phyloP scores from a whole-genome alignment of 2,888 invertebrate species.

The Scrobipalpa atriplicella region DNA sequence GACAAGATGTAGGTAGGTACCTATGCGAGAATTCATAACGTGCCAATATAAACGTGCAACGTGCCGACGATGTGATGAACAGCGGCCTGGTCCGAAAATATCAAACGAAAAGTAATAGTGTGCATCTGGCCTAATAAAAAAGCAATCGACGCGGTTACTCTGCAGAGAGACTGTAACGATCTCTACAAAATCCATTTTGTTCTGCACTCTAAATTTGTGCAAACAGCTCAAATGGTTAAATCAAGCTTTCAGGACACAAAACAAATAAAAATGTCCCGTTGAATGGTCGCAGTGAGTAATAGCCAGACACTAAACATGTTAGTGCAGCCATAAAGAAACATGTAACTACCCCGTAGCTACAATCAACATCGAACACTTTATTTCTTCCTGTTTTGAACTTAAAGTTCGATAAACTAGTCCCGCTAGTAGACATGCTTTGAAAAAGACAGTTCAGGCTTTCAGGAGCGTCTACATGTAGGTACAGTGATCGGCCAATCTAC shows the following conservation, averaged over 20 bases:
- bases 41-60: slow-evolving; percentile 34
- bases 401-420: neutral
- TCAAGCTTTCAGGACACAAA: slow-evolving; percentile 52
- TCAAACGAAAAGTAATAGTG: slow-evolving; percentile 46
- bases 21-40: slow-evolving; percentile 27
- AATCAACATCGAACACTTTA: slow-evolving; percentile 35
- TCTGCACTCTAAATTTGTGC: slow-evolving; percentile 36
- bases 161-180: slow-evolving; percentile 34
- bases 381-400: slow-evolving; percentile 29
- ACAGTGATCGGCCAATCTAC: neutral
- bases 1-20: neutral
- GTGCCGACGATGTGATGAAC: slow-evolving; percentile 42
- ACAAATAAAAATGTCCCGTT: slow-evolving; percentile 59
- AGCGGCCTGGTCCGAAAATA: slow-evolving; percentile 44
- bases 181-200: slow-evolving; percentile 45
- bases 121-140: slow-evolving; percentile 58
- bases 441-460: neutral
- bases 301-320: slow-evolving; percentile 56
- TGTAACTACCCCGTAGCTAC: slow-evolving; percentile 40
- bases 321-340: slow-evolving; percentile 52
- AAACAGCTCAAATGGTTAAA: slow-evolving; percentile 53
- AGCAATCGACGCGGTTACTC: slow-evolving; percentile 46
- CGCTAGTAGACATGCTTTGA: neutral
- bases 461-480: neutral
- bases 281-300: slow-evolving; percentile 56